Base-by-base conservation (phyloP, 92 coral and sea anemone species). In the Hydrozoanthus gracilis region DNA sequence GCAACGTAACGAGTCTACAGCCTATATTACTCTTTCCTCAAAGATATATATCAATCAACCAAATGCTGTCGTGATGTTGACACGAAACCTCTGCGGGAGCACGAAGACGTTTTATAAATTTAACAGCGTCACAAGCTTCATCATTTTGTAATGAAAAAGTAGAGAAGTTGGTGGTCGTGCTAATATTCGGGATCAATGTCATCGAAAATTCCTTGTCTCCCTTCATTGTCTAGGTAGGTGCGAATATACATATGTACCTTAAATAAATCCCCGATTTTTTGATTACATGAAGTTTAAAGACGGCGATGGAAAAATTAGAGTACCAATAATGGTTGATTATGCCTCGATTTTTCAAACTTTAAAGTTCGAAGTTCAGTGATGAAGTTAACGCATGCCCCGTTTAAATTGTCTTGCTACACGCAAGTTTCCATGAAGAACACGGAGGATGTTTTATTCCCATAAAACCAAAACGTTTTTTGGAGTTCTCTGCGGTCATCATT, bases 131-230 rank as follows among this genome's bases (percentile, higher is more conserved):
- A 54, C 65, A 76, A 76, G 35, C 62, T 39, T 18, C 50, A 76
- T 76, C 82, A 65, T 51, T 80, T 48, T 80, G 74, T 66, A 70
- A 64, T 80, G 58, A 64, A 80, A 45, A 65, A 49, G 16, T 56
- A 39, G 45, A 13, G 14, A 46, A n/a, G 46, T 47, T 3, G 48
- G 85, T 62, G 6, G 60, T 48, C 18, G 27, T 76, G n/a, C 27
- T 8, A 48, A 46, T 14, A 11, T 48, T 12, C 15, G 4, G 82
- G 66, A 76, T 76, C 66, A 76, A 76, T 76, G 66, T 54, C 82
- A 76, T 56, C 39, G 49, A 76, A 54, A 76, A 27, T 54, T 54
- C 64, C 79, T 8, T 67, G 72, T 27, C 47, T 68, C 44, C 44
- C 14, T 14, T 45, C 49, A 8, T 68, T 45, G 73, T 68, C 13